Base-by-base conservation (phyloP, 2,113 vertebrate species). In the Cyrtonyx montezumae region DNA sequence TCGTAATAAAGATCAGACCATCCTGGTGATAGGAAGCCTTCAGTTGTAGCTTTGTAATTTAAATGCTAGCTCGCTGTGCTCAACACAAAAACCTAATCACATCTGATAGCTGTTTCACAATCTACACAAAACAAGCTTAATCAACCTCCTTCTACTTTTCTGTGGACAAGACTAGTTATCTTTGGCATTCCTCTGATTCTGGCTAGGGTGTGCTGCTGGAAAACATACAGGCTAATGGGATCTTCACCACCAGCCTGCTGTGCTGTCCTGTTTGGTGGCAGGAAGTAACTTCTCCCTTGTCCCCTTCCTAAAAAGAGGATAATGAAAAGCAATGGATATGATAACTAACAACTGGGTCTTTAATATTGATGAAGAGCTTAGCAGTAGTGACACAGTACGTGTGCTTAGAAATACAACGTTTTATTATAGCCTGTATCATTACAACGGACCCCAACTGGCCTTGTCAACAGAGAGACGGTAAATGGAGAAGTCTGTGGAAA, bases 301-400 rank as follows among this genome's bases (percentile, higher is more conserved):
- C 2, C 13, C 4, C 10, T 69, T 73, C 45, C 53, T 56, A 28
- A 84, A 89, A 89, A 32, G 6, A 21, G 14, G 32, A 77, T 82
- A 82, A 76, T 43, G 48, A 91, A 89, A 85, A 80, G 43, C 55
- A 65, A 53, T 4, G 14, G 55, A 46, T 88, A 11, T 70, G 13
- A 80, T 89, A 88, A 74, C 61, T 56, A 92, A 82, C 76, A 91
- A 78, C 43, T n/a, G 32, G 59, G 74, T 84, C 58, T 79, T 95
- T 56, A 85, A 89, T 87, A 94, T 18, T 80, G 79, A 92, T 75
- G 81, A 95, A 53, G 68, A 85, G 46, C 46, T 91, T 87, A 85
- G 61, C 76, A 91, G 37, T n/a, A 70, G 46, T 28, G 79, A 56
- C 51, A 69, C 2, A 36, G 42, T 56, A 65, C 0, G 1, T 74